Evolutionary conservation across 1,140 invertebrate species (phyloP), one percentile per base, ranked within the genome.

Genomic region (Caenorhabditis tropicalis): DNA sequence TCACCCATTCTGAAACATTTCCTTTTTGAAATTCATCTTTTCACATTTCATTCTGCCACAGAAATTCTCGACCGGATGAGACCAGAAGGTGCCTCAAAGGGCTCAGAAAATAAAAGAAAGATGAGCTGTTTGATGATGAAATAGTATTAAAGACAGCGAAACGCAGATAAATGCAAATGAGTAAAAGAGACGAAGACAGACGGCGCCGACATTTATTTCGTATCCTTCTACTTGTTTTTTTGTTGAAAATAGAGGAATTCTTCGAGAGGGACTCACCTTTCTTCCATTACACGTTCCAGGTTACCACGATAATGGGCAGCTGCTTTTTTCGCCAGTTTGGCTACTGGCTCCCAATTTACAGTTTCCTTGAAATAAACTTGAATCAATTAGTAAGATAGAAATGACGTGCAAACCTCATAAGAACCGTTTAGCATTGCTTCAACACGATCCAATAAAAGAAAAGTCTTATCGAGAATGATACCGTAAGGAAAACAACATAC

Each of bases 401-500:
- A 15, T 10, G 49, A 24, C 9, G 21, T 2, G 46, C 16, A 27
- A 53, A 49, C 49, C 80, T 81, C 33, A 81, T 82, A 46, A 24
- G 70, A 60, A 36, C 79, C 65, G 24, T 82, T 39, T 3, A 90
- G 84, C 56, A 88, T 85, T 36, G 49, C 48, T 49, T 91, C 89
- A 16, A 90, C 86, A 65, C 46, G 60, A 49, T 86, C 83, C 27
- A 90, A 74, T 70, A 90, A 82, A 21, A 81, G 49, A 39, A 89
- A 89, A 12, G 87, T 80, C 81, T 88, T 86, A 81, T 90, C 90
- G 15, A 91, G 84, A 49, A 91, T 79, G 4, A 85, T 70, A n/a
- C 90, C 90, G 81, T 91, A 91, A 1, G 90, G 90, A 65, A 91
- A 91, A 70, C 90, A 91, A 24, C 89, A 85, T 43, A 91, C 88